Percentiles rank a stretch among this genome's conserved stretches.
Evolutionary conservation across 2,797 vertebrate species (phyloP).

Genomic region (Garrulus glandarius): DNA sequence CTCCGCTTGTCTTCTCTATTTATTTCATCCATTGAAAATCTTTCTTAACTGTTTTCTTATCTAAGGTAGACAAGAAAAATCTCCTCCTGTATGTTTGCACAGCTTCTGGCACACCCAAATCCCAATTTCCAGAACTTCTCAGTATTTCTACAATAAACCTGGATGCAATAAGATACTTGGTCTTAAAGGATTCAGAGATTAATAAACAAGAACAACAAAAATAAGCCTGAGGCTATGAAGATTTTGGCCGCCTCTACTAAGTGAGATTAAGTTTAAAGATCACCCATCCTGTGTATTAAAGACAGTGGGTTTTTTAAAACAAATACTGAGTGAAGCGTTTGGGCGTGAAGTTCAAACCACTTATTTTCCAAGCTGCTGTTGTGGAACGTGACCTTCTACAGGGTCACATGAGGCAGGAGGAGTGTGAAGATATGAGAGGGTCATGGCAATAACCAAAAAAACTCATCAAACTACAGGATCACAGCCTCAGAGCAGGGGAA

Average conservation of each 20-base stretch:
- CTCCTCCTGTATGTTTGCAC: neutral
- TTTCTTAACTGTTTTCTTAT: neutral
- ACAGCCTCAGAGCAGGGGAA: neutral
- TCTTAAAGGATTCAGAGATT: neutral
- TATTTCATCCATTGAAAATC: neutral
- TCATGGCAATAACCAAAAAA: neutral
- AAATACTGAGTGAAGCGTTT: neutral
- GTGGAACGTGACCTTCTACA: neutral
- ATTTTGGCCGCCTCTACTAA: neutral
- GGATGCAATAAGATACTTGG: neutral
- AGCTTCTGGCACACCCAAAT: neutral
- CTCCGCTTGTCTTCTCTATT: neutral
- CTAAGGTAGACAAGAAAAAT: neutral
- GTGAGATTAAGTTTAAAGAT: neutral
- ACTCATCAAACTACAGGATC: neutral
- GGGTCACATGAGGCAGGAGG: neutral
- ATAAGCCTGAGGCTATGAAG: neutral
- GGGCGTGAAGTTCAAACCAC: neutral
- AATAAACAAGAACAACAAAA: neutral
- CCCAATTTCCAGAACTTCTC: neutral
- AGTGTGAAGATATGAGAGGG: neutral
- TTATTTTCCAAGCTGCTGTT: neutral
- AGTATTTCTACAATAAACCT: neutral
- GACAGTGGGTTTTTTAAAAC: neutral
- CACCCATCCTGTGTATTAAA: neutral